Evolutionary conservation across 2,797 vertebrate species (phyloP).

Genomic region (Lepilemur ruficaudatus): DNA sequence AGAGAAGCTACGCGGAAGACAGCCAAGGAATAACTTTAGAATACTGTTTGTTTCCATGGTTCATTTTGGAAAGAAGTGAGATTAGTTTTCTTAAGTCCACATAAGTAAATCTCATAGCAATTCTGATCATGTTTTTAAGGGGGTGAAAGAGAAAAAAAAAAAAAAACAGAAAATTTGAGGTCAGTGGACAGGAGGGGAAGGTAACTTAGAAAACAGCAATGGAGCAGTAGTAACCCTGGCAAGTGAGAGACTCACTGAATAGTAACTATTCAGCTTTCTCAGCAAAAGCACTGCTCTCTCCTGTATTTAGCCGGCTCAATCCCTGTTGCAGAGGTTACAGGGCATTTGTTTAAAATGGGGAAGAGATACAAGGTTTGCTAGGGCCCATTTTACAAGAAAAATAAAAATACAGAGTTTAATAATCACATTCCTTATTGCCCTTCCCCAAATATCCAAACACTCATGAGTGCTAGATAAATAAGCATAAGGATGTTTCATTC

Average conservation of each 20-base stretch:
- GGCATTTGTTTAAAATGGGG: background rate
- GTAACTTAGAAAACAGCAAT: too few species aligned
- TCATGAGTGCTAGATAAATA: background rate
- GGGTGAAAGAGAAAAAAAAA: too few species aligned
- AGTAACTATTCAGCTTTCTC: background rate
- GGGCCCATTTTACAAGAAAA: background rate
- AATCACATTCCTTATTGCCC: too few species aligned
- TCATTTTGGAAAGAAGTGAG: background rate
- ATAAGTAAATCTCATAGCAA: background rate
- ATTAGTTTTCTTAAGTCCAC: background rate
- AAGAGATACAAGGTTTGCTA: background rate
- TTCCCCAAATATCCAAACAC: background rate
- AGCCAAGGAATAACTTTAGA: conserved; percentile 39
- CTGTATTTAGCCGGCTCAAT: background rate
- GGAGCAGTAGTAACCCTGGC: background rate
- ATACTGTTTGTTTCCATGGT: background rate
- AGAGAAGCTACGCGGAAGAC: conserved; percentile 44
- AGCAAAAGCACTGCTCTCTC: background rate
- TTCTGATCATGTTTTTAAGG: background rate
- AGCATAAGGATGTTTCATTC: background rate
- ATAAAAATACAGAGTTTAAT: background rate
- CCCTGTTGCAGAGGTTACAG: background rate
- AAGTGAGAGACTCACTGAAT: background rate
- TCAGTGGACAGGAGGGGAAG: background rate
- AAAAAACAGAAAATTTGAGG: background rate